Evolutionary conservation across 2,888 invertebrate species (phyloP).

Genomic region (Drosophila austrosaltans): DNA sequence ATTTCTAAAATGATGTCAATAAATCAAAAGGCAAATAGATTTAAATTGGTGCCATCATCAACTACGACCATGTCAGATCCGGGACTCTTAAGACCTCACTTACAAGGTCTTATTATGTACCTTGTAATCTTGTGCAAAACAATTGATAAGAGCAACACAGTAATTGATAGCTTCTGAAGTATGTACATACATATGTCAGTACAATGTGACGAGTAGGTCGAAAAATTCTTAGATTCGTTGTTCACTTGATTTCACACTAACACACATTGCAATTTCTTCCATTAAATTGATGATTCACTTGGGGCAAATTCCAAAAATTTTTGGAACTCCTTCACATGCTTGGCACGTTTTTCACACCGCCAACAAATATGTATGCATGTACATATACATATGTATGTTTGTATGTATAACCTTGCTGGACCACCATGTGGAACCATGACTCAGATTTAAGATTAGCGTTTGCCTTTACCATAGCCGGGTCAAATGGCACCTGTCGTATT

Average conservation of each 20-base stretch:
- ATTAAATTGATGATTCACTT: slow-evolving; percentile 4
- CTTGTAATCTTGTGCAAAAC: slow-evolving; percentile 21
- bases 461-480: slow-evolving; percentile 21
- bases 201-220: neutral
- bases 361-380: neutral
- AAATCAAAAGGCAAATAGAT: slow-evolving; percentile 37
- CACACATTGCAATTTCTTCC: neutral
- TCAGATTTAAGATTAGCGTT: neutral
- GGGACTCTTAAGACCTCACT: neutral
- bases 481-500: slow-evolving; percentile 35
- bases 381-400: slow-evolving; percentile 13
- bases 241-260: neutral
- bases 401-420: slow-evolving; percentile 29
- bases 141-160: slow-evolving; percentile 38
- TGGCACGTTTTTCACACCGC: slow-evolving; percentile 49
- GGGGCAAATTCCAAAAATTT: slow-evolving; percentile 9
- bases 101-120: slow-evolving; percentile 1
- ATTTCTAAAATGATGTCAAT: slow-evolving; percentile 56
- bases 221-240: neutral
- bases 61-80: neutral
- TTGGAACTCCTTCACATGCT: slow-evolving; percentile 25
- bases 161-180: slow-evolving; percentile 19
- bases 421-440: slow-evolving; percentile 27
- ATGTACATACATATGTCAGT: slow-evolving; percentile 9
- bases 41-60: slow-evolving; percentile 3